Evolutionary conservation across 2,797 vertebrate genomes (phyloP), one percentile per base, ranked within the genome.

Genomic region (Eremophila alpestris): DNA sequence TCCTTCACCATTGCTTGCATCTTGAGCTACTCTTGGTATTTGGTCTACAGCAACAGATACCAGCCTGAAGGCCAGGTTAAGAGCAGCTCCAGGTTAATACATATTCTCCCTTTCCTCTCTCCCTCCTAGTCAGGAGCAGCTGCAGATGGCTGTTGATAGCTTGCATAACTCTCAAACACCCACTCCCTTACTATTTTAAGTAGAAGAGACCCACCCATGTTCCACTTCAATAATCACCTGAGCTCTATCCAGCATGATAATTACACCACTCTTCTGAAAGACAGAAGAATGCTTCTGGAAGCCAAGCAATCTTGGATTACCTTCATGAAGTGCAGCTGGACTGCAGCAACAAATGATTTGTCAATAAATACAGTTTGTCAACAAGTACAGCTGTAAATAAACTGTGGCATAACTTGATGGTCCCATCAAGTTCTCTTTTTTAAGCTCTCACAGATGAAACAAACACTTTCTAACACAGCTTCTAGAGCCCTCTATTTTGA

Each of bases 81-180:
- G 4, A 30, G 36, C 60, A 87, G 0, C 43, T 32, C 41, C 24
- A 36, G 52, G 16, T 32, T 52, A 32, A 36, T 5, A 17, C 5
- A 16, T 0, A 0, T 20, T 52, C 16, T 21, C 18, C 5, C 30
- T 32, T 58, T 51, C 30, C n/a, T 40, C 10, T 54, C 30, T 54
- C 32, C 27, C 12, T 67, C 5, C 7, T 4, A 51, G 43, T 21
- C 41, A 40, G 63, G 32, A 88, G 64, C 26, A 76, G 73, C 34
- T 80, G 71, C 49, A 79, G 16, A 48, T 65, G 56, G 48, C 36
- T 77, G 17, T 55, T 59, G 21, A 22, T 18, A 29, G 46, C 38
- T 64, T 83, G 51, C 38, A 13, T 78, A 82, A 76, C 27, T 60
- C 38, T 34, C 10, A 3, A 88, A 90, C 93, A 91, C 70, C 70